Evolutionary conservation across 2,797 vertebrate species (phyloP), one percentile per base, ranked within the genome.

Genomic region (Phoeniculus purpureus): DNA sequence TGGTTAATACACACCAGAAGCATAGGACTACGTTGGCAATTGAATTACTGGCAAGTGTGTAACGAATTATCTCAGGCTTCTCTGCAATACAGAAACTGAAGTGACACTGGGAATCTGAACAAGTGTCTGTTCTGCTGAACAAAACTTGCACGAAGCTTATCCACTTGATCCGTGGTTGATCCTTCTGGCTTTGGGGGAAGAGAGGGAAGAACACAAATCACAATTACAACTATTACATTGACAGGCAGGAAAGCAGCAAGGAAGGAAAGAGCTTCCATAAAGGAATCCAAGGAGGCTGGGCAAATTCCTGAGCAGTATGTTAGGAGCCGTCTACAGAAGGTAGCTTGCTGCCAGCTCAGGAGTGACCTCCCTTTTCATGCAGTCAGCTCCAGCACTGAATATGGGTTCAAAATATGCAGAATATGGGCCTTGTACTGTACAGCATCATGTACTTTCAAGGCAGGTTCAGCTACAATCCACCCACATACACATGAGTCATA

Each of bases 381-480:
- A 60, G 21, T 51, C 64, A 70, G 45, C 40, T 86, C 59, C 92
- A 86, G 37, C 43, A 29, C 29, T 37, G 50, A 64, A 11, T 68
- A 51, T 80, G 48, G 27, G 10, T 58, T 93, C 65, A 77, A 58
- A 80, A 59, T 40, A 20, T 10, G 48, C 82, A 34, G 84, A 65
- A 52, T 31, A 65, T 25, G 54, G 48, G 23, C 50, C 40, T 75
- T 55, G 47, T 77, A 12, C 65, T 10, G 3, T 60, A 61, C 75
- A 93, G 51, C 55, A 85, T 65, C 58, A n/a, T 25, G 48, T n/a
- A 62, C 37, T 85, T 74, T 68, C 43, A 85, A 45, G 84, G 50
- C 62, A 93, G 81, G 81, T 94, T 95, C 61, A 92, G 81, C 83
- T 93, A 80, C 94, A 94, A 90, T 93, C 90, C 89, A 92, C 95